Evolutionary conservation across 1,140 invertebrate species (phyloP).

Genomic region (Procambarus virginalis): DNA sequence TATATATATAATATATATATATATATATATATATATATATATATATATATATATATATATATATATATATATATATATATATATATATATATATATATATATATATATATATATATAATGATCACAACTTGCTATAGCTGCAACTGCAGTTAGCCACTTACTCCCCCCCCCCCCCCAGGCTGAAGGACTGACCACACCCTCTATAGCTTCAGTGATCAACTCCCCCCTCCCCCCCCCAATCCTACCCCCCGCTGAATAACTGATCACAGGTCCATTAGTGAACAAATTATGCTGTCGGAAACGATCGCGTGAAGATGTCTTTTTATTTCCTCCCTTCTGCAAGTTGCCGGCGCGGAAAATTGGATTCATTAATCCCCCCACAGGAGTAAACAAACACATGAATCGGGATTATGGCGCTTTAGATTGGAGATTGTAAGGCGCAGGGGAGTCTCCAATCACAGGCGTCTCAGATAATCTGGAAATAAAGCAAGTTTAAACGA

Average conservation of each 20-base stretch:
- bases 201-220: not conserved
- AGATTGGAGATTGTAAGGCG: not conserved
- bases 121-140: no score
- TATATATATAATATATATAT: no score
- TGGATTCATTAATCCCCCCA: conserved; percentile 32
- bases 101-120: no score
- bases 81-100: no score
- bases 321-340: conserved; percentile 1
- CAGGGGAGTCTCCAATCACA: not conserved
- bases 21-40: no score
- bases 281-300: conserved; percentile 28
- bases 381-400: conserved; percentile 28
- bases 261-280: conserved; percentile 23
- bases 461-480: not conserved
- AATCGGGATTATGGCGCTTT: not conserved
- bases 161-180: no score
- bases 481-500: not conserved
- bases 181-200: no score
- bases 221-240: not conserved
- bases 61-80: no score
- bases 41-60: no score
- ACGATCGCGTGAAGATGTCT: conserved; percentile 29
- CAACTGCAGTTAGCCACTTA: no score
- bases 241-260: not conserved
- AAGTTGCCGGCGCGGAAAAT: conserved; percentile 26